phyloP scores from a whole-genome alignment of 2,888 invertebrate genomes.

The Omphaloscelis lunosa region DNA sequence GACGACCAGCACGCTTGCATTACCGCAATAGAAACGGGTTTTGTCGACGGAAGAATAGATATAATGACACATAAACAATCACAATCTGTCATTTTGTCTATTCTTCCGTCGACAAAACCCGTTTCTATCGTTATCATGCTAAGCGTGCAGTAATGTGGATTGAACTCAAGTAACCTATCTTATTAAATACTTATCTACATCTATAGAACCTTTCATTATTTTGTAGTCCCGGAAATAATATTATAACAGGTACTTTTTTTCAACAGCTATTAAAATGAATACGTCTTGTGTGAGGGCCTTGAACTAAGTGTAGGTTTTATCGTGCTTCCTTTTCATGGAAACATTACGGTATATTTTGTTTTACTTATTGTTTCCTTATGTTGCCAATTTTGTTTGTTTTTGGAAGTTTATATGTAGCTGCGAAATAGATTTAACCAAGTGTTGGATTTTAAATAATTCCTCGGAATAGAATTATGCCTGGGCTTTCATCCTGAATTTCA shows the following conservation, averaged over 20 bases:
- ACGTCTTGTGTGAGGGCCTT: slow-evolving; percentile 31
- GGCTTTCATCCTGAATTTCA: neutral
- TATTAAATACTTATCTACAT: neutral
- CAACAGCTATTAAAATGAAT: neutral
- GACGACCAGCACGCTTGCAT: too few species aligned
- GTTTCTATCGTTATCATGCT: too few species aligned
- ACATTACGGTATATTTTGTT: slow-evolving; percentile 20
- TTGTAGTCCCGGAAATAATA: neutral
- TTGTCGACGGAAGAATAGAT: too few species aligned
- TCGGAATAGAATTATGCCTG: too few species aligned
- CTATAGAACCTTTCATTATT: neutral
- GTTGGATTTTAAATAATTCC: too few species aligned
- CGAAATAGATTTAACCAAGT: neutral
- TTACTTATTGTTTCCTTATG: neutral
- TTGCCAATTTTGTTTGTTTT: neutral
- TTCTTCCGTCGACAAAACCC: too few species aligned
- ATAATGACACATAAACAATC: too few species aligned
- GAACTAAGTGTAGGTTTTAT: slow-evolving; percentile 37
- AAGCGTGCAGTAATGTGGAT: neutral
- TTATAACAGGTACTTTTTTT: neutral
- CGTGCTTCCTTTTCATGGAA: slow-evolving; percentile 4
- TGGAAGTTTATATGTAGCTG: neutral
- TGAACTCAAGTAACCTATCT: neutral
- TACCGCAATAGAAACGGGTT: too few species aligned
- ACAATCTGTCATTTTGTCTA: too few species aligned